Conservation (phyloP, 2,888 invertebrate species). For the Machimus atricapillus region DNA sequence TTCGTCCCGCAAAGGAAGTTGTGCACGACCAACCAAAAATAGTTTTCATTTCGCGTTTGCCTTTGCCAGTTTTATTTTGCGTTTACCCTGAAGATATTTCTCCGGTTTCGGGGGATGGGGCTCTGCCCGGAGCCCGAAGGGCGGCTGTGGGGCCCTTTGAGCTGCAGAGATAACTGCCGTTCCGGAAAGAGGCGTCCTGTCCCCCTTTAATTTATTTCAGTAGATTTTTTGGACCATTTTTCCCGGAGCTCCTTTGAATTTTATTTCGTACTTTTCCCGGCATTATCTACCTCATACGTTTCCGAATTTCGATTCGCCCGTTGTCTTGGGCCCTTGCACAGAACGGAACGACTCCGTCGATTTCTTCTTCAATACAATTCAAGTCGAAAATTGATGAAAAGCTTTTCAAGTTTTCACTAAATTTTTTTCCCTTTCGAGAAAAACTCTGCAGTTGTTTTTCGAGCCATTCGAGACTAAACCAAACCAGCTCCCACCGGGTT, state of each 20-base stretch:
- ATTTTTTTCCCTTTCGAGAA: not conserved
- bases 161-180: not conserved
- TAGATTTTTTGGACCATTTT: conserved; percentile 3
- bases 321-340: not conserved
- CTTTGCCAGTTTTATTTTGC: conserved; percentile 26
- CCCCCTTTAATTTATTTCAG: conserved; percentile 25
- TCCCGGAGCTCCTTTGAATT: conserved; percentile 26
- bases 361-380: conserved; percentile 21
- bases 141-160: not conserved
- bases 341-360: not conserved
- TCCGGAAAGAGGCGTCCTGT: not conserved
- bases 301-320: not conserved
- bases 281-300: conserved; percentile 32
- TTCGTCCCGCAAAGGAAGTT: not conserved
- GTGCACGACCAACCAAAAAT: conserved; percentile 13
- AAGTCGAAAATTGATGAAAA: conserved; percentile 28
- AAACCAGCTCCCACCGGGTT: not conserved
- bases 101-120: not conserved
- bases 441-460: not conserved
- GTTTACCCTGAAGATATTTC: conserved; percentile 30
- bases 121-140: not conserved
- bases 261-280: conserved; percentile 11
- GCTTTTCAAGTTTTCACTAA: conserved; percentile 14
- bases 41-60: conserved; percentile 31
- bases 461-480: not conserved